phyloP scores from a whole-genome alignment of 2,888 invertebrate genomes.

The Lycophotia porphyrea region DNA sequence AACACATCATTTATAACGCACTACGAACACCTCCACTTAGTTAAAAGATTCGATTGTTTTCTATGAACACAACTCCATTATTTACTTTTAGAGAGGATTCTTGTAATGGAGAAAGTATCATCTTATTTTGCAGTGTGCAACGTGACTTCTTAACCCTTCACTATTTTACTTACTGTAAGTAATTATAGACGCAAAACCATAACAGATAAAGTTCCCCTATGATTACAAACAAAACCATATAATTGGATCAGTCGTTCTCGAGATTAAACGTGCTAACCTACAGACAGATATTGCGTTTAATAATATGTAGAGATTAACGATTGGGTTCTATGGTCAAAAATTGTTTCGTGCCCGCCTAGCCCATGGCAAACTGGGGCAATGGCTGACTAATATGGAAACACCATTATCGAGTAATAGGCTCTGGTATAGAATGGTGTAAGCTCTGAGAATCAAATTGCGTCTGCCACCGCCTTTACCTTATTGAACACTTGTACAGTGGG shows the following conservation, averaged over 20 bases:
- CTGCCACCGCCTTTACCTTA: slow-evolving; percentile 77
- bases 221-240: slow-evolving; percentile 41
- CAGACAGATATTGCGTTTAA: slow-evolving; percentile 55
- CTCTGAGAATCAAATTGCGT: slow-evolving; percentile 75
- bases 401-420: slow-evolving; percentile 78
- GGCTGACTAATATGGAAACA: slow-evolving; percentile 82
- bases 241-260: slow-evolving; percentile 52
- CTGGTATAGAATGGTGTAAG: slow-evolving; percentile 81
- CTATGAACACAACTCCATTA: slow-evolving; percentile 66
- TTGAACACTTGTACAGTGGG: slow-evolving; percentile 74
- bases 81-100: slow-evolving; percentile 37
- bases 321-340: slow-evolving; percentile 79
- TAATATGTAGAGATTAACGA: slow-evolving; percentile 63
- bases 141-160: slow-evolving; percentile 5
- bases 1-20: slow-evolving; percentile 81
- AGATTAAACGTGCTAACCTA: slow-evolving; percentile 52
- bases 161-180: slow-evolving; percentile 37
- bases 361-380: slow-evolving; percentile 82
- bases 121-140: slow-evolving; percentile 1
- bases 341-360: slow-evolving; percentile 80
- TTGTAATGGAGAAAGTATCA: slow-evolving; percentile 36
- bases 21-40: slow-evolving; percentile 78
- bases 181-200: slow-evolving; percentile 18
- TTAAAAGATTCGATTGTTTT: slow-evolving; percentile 83
- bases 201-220: slow-evolving; percentile 29